phyloP scores from a whole-genome alignment of 2,888 invertebrate species.

The Volucella inanis region DNA sequence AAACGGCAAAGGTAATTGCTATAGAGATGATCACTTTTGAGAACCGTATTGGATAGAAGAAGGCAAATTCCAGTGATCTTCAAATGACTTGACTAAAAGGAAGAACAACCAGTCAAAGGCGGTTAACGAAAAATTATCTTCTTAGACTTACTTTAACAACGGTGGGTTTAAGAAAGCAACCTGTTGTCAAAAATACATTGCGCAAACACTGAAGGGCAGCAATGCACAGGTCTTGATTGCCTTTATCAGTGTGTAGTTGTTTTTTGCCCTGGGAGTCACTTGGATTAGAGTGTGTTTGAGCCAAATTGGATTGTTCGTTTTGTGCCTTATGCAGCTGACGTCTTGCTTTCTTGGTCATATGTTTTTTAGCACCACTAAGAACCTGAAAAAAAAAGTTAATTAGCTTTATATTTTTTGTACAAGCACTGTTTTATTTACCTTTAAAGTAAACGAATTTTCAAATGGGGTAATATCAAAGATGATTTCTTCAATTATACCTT shows the following conservation, averaged over 20 bases:
- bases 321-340: slow-evolving; percentile 79
- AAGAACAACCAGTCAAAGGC: not conserved
- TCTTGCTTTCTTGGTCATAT: slow-evolving; percentile 80
- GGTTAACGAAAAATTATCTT: not conserved
- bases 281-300: slow-evolving; percentile 76
- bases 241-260: slow-evolving; percentile 74
- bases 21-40: slow-evolving; percentile 72
- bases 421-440: slow-evolving; percentile 62
- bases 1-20: slow-evolving; percentile 76
- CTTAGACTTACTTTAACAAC: slow-evolving; percentile 74
- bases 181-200: slow-evolving; percentile 72
- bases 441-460: slow-evolving; percentile 77
- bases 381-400: slow-evolving; percentile 72
- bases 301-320: slow-evolving; percentile 78
- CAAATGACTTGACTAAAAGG: slow-evolving; percentile 76
- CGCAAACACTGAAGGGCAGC: slow-evolving; percentile 77
- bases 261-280: slow-evolving; percentile 75
- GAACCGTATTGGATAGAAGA: slow-evolving; percentile 60
- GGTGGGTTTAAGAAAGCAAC: slow-evolving; percentile 76
- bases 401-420: not conserved
- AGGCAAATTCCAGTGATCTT: slow-evolving; percentile 76
- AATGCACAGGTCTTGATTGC: slow-evolving; percentile 76
- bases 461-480: slow-evolving; percentile 77
- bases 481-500: slow-evolving; percentile 77
- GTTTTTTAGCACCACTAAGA: slow-evolving; percentile 77